phyloP scores from a whole-genome alignment of 2,113 vertebrate genomes.

The Motacilla alba region DNA sequence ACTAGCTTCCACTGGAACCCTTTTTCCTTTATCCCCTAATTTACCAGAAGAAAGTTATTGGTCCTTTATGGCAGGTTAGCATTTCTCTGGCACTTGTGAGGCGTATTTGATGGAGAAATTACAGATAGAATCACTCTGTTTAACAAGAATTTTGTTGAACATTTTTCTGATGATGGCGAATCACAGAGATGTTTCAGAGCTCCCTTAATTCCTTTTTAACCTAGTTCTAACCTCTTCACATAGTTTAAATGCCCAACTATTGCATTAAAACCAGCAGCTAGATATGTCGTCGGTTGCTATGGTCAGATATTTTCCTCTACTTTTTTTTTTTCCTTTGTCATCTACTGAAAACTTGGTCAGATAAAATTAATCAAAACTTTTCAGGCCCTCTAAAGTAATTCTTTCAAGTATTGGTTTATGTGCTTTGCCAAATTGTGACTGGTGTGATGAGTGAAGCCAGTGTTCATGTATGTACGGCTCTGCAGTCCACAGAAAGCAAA shows the following conservation, averaged over 20 bases:
- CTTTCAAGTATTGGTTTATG: background rate
- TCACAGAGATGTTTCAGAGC: background rate
- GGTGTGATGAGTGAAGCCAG: background rate
- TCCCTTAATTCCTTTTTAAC: background rate
- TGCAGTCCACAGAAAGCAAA: background rate
- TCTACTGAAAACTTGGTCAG: background rate
- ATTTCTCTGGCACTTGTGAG: background rate
- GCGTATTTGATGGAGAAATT: background rate
- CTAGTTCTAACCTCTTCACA: background rate
- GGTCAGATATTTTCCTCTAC: background rate
- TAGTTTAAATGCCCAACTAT: background rate
- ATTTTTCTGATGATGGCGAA: background rate
- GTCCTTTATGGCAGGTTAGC: background rate
- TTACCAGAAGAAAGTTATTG: background rate
- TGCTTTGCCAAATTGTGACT: background rate
- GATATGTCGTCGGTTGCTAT: background rate
- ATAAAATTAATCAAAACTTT: background rate
- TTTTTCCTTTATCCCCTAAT: background rate
- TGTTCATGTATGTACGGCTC: fast-evolving
- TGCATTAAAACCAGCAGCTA: background rate
- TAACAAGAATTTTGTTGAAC: background rate
- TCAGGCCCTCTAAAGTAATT: background rate
- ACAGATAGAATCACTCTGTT: background rate
- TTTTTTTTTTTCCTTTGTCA: background rate
- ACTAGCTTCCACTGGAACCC: background rate